phyloP scores from a whole-genome alignment of 2,888 invertebrate genomes.

The Chaitophorus viminalis region DNA sequence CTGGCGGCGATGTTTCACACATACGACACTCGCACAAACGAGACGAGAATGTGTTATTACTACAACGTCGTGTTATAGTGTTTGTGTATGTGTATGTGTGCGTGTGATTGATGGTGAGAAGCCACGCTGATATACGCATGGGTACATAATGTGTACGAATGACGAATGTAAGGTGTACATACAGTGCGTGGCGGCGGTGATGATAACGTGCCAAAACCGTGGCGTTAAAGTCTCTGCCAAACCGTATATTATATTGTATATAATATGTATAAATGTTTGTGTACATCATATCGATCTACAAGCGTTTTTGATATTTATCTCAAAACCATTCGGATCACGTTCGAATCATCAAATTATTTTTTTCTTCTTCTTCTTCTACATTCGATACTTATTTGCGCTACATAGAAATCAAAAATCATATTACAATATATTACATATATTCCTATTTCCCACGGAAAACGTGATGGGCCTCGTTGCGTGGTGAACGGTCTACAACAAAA shows the following conservation, averaged over 20 bases:
- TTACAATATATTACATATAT: background rate
- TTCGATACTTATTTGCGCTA: constrained; percentile 36
- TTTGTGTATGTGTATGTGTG: background rate
- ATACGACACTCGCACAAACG: constrained; percentile 45
- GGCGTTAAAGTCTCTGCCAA: constrained; percentile 60
- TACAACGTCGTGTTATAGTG: background rate
- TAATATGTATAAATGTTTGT: background rate
- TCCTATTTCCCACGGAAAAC: constrained; percentile 48
- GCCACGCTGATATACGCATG: background rate
- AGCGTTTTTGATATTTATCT: constrained; percentile 17
- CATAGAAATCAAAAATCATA: constrained; percentile 5
- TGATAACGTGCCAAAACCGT: constrained; percentile 53
- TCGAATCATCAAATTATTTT: constrained; percentile 32
- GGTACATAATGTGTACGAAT: background rate
- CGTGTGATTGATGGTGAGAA: constrained; percentile 58
- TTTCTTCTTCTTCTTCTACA: background rate
- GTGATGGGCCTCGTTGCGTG: background rate
- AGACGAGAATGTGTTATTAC: constrained; percentile 59
- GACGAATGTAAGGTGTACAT: background rate
- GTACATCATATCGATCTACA: constrained; percentile 11
- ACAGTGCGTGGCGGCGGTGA: background rate
- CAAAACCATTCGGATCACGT: constrained; percentile 57
- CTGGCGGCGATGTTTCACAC: constrained; percentile 36
- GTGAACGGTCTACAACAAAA: background rate
- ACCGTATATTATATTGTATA: background rate